Percentiles rank a stretch among this genome's conserved stretches.
Conservation (phyloP, 2,113 vertebrate species). For the Hyaena hyaena region DNA sequence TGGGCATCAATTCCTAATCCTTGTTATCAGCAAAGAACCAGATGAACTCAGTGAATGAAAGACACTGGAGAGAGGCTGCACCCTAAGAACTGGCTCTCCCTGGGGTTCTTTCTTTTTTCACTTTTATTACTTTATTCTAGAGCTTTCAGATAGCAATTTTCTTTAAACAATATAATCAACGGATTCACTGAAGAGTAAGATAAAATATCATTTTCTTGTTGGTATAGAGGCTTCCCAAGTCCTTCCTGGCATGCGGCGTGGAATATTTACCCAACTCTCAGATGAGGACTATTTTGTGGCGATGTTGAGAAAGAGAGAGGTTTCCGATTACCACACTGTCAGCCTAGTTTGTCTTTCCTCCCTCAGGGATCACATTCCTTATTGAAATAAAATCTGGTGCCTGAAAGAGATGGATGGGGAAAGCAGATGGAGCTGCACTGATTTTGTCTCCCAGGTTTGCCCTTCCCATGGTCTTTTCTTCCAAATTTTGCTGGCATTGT, state of each 20-base stretch:
- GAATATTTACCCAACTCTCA: slow-evolving; percentile 15
- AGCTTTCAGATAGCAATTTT: slow-evolving; percentile 53
- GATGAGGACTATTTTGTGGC: slow-evolving; percentile 6
- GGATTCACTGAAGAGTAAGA: slow-evolving; percentile 58
- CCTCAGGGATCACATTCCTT: neutral
- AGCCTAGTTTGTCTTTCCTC: neutral
- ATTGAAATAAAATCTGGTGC: neutral
- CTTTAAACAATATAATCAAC: slow-evolving; percentile 67
- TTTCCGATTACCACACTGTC: neutral
- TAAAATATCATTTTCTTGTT: slow-evolving; percentile 56
- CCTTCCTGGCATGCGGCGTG: neutral
- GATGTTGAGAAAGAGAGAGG: neutral
- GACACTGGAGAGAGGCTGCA: neutral
- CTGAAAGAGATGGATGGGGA: neutral
- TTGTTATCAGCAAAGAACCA: neutral
- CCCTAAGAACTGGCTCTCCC: neutral
- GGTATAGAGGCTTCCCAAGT: neutral
- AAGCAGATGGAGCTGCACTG: neutral
- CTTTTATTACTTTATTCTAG: slow-evolving; percentile 26
- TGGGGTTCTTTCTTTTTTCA: neutral
- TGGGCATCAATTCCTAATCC: neutral
- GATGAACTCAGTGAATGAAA: neutral
- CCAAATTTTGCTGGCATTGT: neutral
- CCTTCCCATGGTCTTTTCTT: neutral
- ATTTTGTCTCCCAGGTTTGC: neutral